Evolutionary conservation across 2,797 vertebrate species (phyloP).

Genomic region (Phataginus tricuspis): DNA sequence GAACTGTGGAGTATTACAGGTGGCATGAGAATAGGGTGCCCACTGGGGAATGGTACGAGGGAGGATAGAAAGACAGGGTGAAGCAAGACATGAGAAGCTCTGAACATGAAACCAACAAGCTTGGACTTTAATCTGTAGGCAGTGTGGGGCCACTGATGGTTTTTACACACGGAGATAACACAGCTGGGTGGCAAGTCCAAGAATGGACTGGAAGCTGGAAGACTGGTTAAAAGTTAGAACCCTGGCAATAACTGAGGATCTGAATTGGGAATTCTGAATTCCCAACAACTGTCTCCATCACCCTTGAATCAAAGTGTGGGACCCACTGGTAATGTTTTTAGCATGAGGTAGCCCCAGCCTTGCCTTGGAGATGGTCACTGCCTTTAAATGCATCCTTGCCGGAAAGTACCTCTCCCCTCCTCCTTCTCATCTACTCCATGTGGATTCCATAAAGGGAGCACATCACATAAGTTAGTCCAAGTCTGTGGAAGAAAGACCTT

Average conservation of each 20-base stretch:
- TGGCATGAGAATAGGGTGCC: neutral
- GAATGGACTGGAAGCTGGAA: neutral
- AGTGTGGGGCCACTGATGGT: neutral
- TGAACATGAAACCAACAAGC: neutral
- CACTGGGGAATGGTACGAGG: neutral
- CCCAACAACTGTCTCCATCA: neutral
- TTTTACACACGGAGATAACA: neutral
- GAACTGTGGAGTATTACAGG: neutral
- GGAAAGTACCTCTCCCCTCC: neutral
- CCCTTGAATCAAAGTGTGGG: neutral
- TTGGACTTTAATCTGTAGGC: neutral
- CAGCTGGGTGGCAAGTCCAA: neutral
- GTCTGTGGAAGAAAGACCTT: neutral
- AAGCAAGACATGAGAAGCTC: neutral
- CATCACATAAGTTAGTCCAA: neutral
- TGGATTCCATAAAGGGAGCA: neutral
- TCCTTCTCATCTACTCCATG: neutral
- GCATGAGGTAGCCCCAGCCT: neutral
- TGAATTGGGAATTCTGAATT: conserved; percentile 26
- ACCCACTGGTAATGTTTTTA: neutral
- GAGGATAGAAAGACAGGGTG: neutral
- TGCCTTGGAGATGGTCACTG: neutral
- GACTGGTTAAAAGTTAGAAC: neutral
- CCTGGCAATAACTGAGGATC: neutral
- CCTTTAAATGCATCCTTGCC: neutral